phyloP scores from a whole-genome alignment of 2,888 invertebrate species.

The Epiblema foenella region DNA sequence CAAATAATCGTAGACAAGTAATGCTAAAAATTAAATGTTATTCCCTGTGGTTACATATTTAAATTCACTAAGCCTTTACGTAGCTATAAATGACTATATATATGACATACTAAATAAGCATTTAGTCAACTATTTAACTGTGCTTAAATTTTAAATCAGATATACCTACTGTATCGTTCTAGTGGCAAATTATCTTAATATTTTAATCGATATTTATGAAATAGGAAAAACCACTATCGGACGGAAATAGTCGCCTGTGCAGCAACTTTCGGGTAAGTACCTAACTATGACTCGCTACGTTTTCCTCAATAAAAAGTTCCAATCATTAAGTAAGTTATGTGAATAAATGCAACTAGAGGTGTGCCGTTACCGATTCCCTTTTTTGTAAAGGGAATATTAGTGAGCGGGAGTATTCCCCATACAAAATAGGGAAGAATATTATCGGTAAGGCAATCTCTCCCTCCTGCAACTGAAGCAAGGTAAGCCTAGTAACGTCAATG shows the following conservation, averaged over 20 bases:
- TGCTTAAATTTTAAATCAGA: not conserved
- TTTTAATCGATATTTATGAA: slow-evolving; percentile 1
- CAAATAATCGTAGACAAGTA: slow-evolving; percentile 16
- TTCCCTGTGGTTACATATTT: slow-evolving; percentile 12
- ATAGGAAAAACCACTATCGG: slow-evolving; percentile 22
- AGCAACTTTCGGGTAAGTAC: slow-evolving; percentile 7
- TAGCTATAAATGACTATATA: slow-evolving; percentile 7
- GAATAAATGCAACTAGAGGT: not conserved
- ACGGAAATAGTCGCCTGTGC: slow-evolving; percentile 10
- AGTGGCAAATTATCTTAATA: slow-evolving; percentile 1
- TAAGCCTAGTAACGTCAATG: not conserved
- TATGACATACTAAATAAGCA: slow-evolving; percentile 4
- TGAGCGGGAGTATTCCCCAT: too few species aligned
- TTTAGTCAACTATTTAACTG: not conserved
- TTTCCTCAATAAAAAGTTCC: slow-evolving; percentile 11
- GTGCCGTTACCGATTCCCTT: too few species aligned
- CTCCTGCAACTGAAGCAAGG: not conserved
- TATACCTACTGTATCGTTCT: not conserved
- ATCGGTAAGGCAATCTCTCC: too few species aligned
- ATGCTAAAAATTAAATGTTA: slow-evolving; percentile 16
- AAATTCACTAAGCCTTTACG: slow-evolving; percentile 2
- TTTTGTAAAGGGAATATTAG: too few species aligned
- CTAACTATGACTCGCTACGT: not conserved
- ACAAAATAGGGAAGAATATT: too few species aligned
- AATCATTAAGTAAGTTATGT: not conserved